Evolutionary conservation across 2,113 vertebrate genomes (phyloP).

Genomic region (Coryphaenoides rupestris): DNA sequence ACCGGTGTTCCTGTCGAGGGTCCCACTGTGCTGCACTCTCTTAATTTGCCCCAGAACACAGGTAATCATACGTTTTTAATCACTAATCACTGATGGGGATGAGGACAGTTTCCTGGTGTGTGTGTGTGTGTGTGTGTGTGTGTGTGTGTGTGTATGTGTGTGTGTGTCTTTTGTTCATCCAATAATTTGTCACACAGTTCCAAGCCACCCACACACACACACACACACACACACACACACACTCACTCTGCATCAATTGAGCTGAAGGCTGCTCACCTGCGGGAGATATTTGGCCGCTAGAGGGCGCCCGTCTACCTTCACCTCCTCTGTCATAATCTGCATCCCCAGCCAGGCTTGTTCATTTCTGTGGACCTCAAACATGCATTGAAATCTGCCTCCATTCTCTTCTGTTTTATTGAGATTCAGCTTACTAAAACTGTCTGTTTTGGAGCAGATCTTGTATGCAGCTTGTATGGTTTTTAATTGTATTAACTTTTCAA

Average conservation of each 20-base stretch:
- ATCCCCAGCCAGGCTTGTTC: too few species aligned
- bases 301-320: slow-evolving; percentile 50
- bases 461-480: too few species aligned
- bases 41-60: slow-evolving; percentile 64
- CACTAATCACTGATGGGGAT: too few species aligned
- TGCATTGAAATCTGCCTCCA: too few species aligned
- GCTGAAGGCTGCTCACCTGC: slow-evolving; percentile 43
- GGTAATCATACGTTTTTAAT: too few species aligned
- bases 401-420: too few species aligned
- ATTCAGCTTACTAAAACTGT: too few species aligned
- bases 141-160: neutral
- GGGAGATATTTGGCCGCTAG: slow-evolving; percentile 43
- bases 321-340: slow-evolving; percentile 8
- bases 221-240: too few species aligned
- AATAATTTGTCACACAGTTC: neutral
- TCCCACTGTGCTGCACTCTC: slow-evolving; percentile 48
- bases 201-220: too few species aligned
- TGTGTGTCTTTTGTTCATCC: neutral
- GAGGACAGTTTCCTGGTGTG: neutral
- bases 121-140: neutral
- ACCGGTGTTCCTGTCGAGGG: slow-evolving; percentile 25
- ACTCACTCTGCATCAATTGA: neutral
- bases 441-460: too few species aligned
- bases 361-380: too few species aligned
- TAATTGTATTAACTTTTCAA: too few species aligned